These are phyloP conservation scores for Drosophila tsacasi DNA, from an alignment of 1,140 invertebrate genomes.

Conservation along the genomic window DNA sequence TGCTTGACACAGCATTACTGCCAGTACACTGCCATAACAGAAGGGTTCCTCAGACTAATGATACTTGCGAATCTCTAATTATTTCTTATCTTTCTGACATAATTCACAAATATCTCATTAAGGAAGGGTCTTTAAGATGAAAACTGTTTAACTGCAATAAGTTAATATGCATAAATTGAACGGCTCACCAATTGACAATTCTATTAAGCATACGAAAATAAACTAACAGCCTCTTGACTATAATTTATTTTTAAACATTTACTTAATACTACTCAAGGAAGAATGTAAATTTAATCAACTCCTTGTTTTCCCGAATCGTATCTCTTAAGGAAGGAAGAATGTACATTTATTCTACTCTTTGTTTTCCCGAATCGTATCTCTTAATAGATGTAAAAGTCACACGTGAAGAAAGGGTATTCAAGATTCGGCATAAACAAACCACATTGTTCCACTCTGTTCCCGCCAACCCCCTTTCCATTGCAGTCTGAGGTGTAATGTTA, in stretches of 20 bases:
- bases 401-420: background rate
- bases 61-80: background rate
- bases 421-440: background rate
- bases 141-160: too few species aligned
- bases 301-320: too few species aligned
- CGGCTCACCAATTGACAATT: too few species aligned
- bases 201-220: too few species aligned
- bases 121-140: background rate
- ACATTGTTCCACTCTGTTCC: background rate
- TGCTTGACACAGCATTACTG: slow-evolving; percentile 48
- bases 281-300: too few species aligned
- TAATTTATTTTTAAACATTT: too few species aligned
- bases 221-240: too few species aligned
- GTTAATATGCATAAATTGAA: too few species aligned
- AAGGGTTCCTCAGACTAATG: background rate
- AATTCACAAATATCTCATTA: background rate
- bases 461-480: slow-evolving; percentile 1
- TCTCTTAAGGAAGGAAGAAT: too few species aligned
- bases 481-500: slow-evolving; percentile 31
- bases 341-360: too few species aligned
- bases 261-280: too few species aligned
- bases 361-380: too few species aligned
- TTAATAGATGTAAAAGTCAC: background rate
- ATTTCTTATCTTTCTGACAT: background rate
- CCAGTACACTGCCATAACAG: slow-evolving; percentile 20